Evolutionary conservation across 1,140 invertebrate genomes (phyloP).

Genomic region (Nomia melanderi): DNA sequence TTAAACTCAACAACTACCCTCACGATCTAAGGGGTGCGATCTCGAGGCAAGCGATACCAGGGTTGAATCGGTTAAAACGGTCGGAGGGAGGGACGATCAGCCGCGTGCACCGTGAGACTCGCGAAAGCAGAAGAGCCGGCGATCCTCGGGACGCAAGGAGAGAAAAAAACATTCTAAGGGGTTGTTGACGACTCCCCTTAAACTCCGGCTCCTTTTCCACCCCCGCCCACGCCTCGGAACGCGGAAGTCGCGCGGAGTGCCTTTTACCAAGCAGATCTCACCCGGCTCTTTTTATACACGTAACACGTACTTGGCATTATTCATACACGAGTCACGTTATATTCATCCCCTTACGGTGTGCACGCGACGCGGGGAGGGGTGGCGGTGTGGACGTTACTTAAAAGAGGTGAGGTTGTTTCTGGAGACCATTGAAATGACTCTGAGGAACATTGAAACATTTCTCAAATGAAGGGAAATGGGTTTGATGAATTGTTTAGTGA

Average conservation of each 20-base stretch:
- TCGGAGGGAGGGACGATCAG: background rate
- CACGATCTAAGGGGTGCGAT: no score
- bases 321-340: slow-evolving; percentile 62
- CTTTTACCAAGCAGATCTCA: slow-evolving; percentile 44
- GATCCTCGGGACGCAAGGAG: background rate
- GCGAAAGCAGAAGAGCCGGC: background rate
- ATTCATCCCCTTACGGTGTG: slow-evolving; percentile 31
- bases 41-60: no score
- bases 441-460: no score
- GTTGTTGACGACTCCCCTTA: slow-evolving; percentile 37
- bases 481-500: no score
- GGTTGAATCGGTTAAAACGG: no score
- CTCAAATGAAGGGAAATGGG: no score
- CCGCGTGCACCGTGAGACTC: background rate
- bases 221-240: slow-evolving; percentile 38
- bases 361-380: slow-evolving; percentile 8
- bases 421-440: slow-evolving; percentile 3
- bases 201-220: background rate
- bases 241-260: slow-evolving; percentile 39
- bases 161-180: slow-evolving; percentile 12
- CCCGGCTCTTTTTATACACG: slow-evolving; percentile 41
- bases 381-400: slow-evolving; percentile 56
- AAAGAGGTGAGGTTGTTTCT: slow-evolving; percentile 38
- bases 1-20: no score
- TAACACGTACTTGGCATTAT: slow-evolving; percentile 55